These are phyloP conservation scores for Streptopelia turtur DNA, from an alignment of 2,797 vertebrate genomes.

Conservation along the genomic window DNA sequence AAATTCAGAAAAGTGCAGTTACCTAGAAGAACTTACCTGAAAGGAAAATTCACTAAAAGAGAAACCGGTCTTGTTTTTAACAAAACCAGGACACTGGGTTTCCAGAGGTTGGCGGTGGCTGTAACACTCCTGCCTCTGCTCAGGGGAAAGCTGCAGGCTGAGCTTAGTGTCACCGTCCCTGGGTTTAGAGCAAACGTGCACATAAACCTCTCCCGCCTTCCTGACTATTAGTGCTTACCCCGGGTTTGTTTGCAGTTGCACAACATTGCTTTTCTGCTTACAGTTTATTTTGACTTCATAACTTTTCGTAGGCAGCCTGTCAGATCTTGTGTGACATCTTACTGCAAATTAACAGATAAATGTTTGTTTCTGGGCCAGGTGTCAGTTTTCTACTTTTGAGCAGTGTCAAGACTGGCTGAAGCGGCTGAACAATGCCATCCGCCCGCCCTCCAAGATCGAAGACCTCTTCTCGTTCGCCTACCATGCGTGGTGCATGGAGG, in stretches of 20 bases:
- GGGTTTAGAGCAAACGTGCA: neutral
- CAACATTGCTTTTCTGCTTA: neutral
- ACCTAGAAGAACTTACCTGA: too few species aligned
- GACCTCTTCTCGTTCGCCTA: constrained; percentile 97
- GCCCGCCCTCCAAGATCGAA: constrained; percentile 91
- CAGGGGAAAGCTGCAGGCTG: neutral
- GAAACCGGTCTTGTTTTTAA: too few species aligned
- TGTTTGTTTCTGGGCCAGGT: constrained; percentile 81
- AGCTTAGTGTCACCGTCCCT: neutral
- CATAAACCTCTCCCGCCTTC: neutral
- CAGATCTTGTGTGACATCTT: neutral
- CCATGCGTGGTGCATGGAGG: constrained; percentile 96
- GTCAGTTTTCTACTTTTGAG: constrained; percentile 95
- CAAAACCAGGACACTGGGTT: too few species aligned
- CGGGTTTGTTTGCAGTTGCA: neutral
- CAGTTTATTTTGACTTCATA: neutral
- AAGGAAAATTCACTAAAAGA: too few species aligned
- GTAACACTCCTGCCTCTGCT: neutral
- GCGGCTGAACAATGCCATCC: constrained; percentile 84
- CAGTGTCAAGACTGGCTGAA: constrained; percentile 98
- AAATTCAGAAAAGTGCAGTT: too few species aligned
- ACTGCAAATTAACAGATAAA: neutral
- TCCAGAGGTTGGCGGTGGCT: neutral
- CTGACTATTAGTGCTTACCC: fast-evolving
- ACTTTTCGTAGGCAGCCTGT: neutral